Evolutionary conservation across 2,113 vertebrate species (phyloP).

Genomic region (Cettia cetti): DNA sequence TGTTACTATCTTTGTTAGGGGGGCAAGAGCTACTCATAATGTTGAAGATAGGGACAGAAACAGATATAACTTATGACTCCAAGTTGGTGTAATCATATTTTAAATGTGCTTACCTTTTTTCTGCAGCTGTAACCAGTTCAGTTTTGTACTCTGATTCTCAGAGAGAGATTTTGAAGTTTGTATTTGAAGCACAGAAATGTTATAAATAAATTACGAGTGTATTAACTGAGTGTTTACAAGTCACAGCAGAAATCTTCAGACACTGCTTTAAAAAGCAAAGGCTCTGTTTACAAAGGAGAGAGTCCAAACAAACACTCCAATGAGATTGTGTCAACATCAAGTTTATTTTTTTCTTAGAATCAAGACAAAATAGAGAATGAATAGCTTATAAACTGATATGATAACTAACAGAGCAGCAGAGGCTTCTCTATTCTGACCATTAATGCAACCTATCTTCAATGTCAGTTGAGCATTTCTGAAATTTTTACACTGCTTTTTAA

Average conservation of each 20-base stretch:
- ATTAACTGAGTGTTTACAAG: slow-evolving; percentile 1
- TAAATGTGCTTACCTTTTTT: not conserved
- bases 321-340: not conserved
- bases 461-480: not conserved
- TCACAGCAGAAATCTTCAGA: not conserved
- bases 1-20: not conserved
- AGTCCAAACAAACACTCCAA: not conserved
- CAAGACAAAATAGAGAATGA: not conserved
- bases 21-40: not conserved
- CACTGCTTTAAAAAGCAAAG: not conserved
- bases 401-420: not conserved
- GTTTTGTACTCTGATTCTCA: not conserved
- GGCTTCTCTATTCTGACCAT: not conserved
- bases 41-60: not conserved
- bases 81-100: not conserved
- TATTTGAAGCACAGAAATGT: not conserved
- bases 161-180: not conserved
- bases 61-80: not conserved
- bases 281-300: not conserved
- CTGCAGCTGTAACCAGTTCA: not conserved
- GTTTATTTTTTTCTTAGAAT: not conserved
- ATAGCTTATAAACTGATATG: not conserved
- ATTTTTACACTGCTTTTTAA: not conserved
- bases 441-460: not conserved
- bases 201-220: slow-evolving; percentile 8